phyloP scores from a whole-genome alignment of 2,888 invertebrate genomes.

The Agriopis aurantiaria region DNA sequence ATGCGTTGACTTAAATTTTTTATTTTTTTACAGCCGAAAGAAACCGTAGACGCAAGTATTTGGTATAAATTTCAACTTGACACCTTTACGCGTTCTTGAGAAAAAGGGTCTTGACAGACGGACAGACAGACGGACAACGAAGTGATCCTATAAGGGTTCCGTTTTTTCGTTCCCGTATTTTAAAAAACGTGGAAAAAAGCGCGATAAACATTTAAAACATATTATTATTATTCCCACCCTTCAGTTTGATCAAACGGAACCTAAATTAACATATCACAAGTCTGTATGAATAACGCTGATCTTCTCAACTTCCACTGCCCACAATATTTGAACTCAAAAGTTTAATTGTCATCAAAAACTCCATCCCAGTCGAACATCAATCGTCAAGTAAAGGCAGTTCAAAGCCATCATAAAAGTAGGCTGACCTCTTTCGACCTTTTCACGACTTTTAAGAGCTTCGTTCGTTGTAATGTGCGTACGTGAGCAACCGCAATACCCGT shows the following conservation, averaged over 20 bases:
- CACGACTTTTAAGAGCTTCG: conserved; percentile 72
- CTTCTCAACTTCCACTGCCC: not conserved
- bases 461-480: conserved; percentile 76
- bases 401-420: conserved; percentile 59
- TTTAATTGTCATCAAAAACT: conserved; percentile 24
- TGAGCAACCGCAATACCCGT: conserved; percentile 66
- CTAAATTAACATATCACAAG: not conserved
- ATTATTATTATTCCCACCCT: no score
- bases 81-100: no score
- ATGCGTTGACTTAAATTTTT: no score
- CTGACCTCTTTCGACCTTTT: conserved; percentile 72
- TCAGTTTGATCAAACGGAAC: not conserved
- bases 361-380: conserved; percentile 49
- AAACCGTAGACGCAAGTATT: no score
- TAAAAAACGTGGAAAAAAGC: no score
- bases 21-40: no score
- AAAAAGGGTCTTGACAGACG: no score
- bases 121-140: no score
- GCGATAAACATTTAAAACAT: no score
- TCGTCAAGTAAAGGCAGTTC: conserved; percentile 61
- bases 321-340: not conserved
- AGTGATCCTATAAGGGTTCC: no score
- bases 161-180: no score
- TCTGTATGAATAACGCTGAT: not conserved
- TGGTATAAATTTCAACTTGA: no score